phyloP scores from a whole-genome alignment of 2,888 invertebrate genomes.

The Tipula vernalis region DNA sequence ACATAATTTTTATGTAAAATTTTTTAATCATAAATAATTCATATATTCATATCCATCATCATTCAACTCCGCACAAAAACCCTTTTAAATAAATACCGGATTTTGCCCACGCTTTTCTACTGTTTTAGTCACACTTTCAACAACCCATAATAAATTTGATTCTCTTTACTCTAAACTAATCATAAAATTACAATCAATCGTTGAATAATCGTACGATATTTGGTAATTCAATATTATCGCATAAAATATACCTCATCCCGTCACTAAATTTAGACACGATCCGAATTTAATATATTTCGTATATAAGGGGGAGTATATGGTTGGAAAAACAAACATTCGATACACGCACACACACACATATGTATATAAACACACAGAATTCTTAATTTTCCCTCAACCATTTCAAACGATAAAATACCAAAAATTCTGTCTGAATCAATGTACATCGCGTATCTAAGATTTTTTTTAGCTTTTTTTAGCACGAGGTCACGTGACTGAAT shows the following conservation, averaged over 20 bases:
- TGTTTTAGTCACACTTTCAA: not conserved
- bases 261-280: not conserved
- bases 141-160: not conserved
- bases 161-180: not conserved
- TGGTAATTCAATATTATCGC: not conserved
- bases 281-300: not conserved
- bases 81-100: not conserved
- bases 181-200: not conserved
- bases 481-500: not conserved
- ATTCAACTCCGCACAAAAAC: not conserved
- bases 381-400: not conserved
- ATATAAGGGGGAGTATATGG: not conserved
- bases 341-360: not conserved
- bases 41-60: not conserved
- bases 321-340: not conserved
- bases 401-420: not conserved
- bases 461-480: not conserved
- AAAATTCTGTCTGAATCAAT: not conserved
- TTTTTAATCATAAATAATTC: not conserved
- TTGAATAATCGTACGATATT: not conserved
- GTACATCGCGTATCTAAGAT: not conserved
- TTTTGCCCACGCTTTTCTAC: not conserved
- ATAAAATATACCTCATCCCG: not conserved
- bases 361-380: not conserved
- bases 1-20: not conserved